Percentiles rank a stretch among this genome's conserved stretches.
Evolutionary conservation across 2,888 invertebrate species (phyloP).

Genomic region (Pegoplata infirma): DNA sequence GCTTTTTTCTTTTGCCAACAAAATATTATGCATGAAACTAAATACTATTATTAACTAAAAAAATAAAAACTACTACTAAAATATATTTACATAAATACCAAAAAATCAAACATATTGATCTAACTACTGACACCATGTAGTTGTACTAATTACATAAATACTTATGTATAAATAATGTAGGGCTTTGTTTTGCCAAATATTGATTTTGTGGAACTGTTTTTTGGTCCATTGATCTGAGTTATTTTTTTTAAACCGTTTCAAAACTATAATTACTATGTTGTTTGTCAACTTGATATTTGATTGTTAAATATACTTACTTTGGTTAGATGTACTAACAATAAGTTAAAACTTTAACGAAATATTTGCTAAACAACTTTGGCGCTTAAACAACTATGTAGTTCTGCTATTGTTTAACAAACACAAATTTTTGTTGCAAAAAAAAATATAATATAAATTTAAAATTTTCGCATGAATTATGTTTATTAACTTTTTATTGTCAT

Average conservation of each 20-base stretch:
- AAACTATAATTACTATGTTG: conserved; percentile 27
- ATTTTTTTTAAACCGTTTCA: neutral
- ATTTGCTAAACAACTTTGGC: conserved; percentile 37
- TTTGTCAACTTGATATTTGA: conserved; percentile 32
- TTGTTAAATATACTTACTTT: conserved; percentile 5
- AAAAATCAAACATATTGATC: conserved; percentile 3
- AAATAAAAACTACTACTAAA: too few relatives aligned
- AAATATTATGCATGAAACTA: conserved; percentile 9
- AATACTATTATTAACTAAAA: neutral
- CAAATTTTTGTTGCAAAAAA: neutral
- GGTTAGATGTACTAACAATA: too few relatives aligned
- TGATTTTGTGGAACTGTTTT: neutral
- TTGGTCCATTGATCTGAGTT: conserved; percentile 23
- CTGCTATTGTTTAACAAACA: conserved; percentile 10
- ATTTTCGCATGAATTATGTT: conserved; percentile 26
- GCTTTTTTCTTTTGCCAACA: neutral
- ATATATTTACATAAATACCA: neutral
- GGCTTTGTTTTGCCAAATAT: neutral
- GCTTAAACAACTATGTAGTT: conserved; percentile 30
- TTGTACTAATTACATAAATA: neutral
- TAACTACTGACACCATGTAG: neutral
- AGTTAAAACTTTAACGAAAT: conserved; percentile 26
- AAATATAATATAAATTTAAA: conserved; percentile 6
- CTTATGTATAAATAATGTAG: neutral
- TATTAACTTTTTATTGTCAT: neutral